Conservation (phyloP, 2,888 invertebrate species). For the Temnothorax rugatulus region DNA sequence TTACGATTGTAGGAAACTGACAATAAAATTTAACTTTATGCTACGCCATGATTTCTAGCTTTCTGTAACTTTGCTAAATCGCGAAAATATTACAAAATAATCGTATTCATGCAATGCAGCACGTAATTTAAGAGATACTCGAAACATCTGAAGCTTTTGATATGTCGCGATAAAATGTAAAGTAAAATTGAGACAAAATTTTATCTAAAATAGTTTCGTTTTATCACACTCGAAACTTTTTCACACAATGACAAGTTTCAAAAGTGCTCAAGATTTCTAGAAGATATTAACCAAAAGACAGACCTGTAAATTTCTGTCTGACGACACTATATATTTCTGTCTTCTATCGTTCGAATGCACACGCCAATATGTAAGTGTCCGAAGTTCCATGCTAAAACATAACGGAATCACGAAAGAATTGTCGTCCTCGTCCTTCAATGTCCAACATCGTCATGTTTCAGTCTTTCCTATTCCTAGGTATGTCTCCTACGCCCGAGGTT, state of each 20-base stretch:
- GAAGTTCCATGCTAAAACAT: conserved; percentile 25
- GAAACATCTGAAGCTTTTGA: not conserved
- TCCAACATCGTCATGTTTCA: not conserved
- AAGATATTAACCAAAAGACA: not conserved
- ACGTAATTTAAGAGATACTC: not conserved
- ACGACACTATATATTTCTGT: conserved; percentile 23
- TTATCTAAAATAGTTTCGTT: conserved; percentile 19
- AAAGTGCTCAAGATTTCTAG: conserved; percentile 19
- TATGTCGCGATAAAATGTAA: conserved; percentile 21
- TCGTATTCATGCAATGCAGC: not conserved
- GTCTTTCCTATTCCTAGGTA: not conserved
- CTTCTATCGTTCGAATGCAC: not conserved
- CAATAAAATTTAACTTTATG: conserved; percentile 3
- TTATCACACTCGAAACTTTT: conserved; percentile 23
- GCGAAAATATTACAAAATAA: not conserved
- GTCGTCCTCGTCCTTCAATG: conserved; percentile 16
- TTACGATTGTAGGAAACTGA: not conserved
- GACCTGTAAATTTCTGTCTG: not conserved
- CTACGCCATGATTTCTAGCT: not conserved
- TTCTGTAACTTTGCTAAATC: not conserved
- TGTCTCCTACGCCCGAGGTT: not conserved
- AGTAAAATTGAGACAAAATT: conserved; percentile 50
- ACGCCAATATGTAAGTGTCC: conserved; percentile 6
- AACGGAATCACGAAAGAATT: conserved; percentile 15
- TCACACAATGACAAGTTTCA: conserved; percentile 18